Evolutionary conservation across 2,888 invertebrate species (phyloP).

Genomic region (Lepeophtheirus nordmannii): DNA sequence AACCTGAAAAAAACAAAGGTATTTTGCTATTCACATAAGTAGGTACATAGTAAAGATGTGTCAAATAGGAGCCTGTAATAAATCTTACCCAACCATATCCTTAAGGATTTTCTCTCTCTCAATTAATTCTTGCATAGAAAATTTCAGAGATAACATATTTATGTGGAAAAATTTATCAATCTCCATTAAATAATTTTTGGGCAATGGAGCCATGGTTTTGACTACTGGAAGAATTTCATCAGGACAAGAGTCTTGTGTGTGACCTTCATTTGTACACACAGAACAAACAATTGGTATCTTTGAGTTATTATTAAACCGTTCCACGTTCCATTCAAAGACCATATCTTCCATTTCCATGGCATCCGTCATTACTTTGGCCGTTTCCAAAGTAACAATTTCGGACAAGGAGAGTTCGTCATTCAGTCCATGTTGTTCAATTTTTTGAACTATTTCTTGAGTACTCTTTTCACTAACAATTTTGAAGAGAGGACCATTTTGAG

Average conservation of each 20-base stretch:
- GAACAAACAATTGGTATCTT: conserved; percentile 35
- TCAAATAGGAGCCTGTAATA: too few species aligned
- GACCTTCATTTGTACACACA: conserved; percentile 39
- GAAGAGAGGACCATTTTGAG: conserved; percentile 33
- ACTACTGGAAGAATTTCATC: conserved; percentile 35
- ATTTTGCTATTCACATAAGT: too few species aligned
- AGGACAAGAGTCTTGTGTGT: conserved; percentile 38
- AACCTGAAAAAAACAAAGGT: not conserved
- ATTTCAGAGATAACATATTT: conserved; percentile 31
- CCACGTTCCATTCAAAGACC: conserved; percentile 11
- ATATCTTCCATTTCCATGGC: not conserved
- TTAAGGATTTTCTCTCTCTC: conserved; percentile 31
- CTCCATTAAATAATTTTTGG: conserved; percentile 30
- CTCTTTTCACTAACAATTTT: conserved; percentile 18
- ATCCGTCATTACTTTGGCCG: not conserved
- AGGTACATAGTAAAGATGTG: too few species aligned
- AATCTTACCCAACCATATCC: conserved; percentile 33
- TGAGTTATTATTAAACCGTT: not conserved
- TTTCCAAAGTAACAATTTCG: not conserved
- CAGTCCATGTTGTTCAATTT: not conserved
- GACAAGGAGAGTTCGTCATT: not conserved
- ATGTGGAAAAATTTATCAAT: conserved; percentile 33
- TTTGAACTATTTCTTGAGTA: not conserved
- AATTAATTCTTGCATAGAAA: conserved; percentile 29
- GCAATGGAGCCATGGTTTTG: conserved; percentile 30